Conservation (phyloP, 2,113 vertebrate species). For the Erythrolamprus reginae region DNA sequence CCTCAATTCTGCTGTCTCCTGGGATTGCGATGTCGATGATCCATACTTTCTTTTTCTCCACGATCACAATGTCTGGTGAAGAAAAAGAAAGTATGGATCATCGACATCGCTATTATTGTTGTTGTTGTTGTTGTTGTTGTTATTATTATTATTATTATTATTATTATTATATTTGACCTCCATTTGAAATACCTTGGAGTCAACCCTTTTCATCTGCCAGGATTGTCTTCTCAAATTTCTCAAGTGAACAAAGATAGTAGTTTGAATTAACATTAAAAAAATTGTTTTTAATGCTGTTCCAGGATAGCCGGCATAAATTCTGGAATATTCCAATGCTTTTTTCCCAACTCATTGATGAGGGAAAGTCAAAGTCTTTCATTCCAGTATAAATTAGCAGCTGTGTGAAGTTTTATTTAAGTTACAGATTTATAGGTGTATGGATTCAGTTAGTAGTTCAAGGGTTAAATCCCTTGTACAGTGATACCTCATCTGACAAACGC, state of each 20-base stretch:
- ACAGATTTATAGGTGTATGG: not conserved
- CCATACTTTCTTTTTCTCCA: too few species aligned
- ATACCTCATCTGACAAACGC: too few species aligned
- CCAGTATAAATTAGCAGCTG: not conserved
- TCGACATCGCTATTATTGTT: too few species aligned
- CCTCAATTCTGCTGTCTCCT: too few species aligned
- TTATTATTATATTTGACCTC: not conserved
- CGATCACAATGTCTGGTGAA: too few species aligned
- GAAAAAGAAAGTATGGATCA: too few species aligned
- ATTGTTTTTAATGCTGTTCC: not conserved
- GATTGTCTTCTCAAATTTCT: too few species aligned
- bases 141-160: too few species aligned
- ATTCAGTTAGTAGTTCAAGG: not conserved
- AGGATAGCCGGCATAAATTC: not conserved
- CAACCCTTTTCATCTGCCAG: not conserved
- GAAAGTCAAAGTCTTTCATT: not conserved
- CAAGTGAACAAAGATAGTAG: not conserved
- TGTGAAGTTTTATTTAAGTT: not conserved
- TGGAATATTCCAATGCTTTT: not conserved
- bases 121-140: too few species aligned
- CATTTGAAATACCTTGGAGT: not conserved
- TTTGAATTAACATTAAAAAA: not conserved
- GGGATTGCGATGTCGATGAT: too few species aligned
- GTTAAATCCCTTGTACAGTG: not conserved
- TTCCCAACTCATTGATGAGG: not conserved